Evolutionary conservation across 2,797 vertebrate species (phyloP), one percentile per base, ranked within the genome.

Genomic region (Erpetoichthys calabaricus): DNA sequence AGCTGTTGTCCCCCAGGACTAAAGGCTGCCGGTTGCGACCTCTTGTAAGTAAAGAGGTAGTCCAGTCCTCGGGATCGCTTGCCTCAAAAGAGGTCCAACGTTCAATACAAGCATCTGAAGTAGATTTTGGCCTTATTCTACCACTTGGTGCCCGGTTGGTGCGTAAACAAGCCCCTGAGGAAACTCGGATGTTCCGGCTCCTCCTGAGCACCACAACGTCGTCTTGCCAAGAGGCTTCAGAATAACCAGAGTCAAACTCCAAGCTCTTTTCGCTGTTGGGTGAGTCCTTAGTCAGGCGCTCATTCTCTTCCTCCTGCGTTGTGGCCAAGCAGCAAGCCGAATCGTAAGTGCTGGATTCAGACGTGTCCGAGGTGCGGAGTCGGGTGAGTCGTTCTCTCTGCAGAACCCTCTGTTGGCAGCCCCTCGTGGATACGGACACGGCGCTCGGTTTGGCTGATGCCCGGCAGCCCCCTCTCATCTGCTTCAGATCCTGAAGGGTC

Each of bases 1-100:
- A 99, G 69, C 93, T 95, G 75, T 99, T 99, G 81, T 99, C 95
- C 0, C 95, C 94, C 45, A 99, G 73, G 61, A 98, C 91, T 58
- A 98, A 67, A 0, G 95, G 95, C 56, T 97, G 93, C 25, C 95
- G 81, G 74, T 93, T 99, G 45, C 95, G 85, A 62, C 94, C 89
- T 68, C 91, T 85, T 5, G 90, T 95, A 67, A 99, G 79, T 68
- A 99, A 74, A 0, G 87, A 85, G 3, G 91, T 86, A 0, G 94
- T 95, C 95, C 95, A 99, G 80, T 98, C 94, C 63, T 85, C 87
- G 0, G 85, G 67, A 56, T 91, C 89, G 0, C 70, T 64, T 1
- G 83, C 80, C 58, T 90, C 90, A 9, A 90, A 82, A 0, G 77
- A 89, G 45, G 82, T 89, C 95, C 94, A 95, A 50, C 89, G 89